phyloP scores from a whole-genome alignment of 2,797 vertebrate species.

The Darevskia mixta region DNA sequence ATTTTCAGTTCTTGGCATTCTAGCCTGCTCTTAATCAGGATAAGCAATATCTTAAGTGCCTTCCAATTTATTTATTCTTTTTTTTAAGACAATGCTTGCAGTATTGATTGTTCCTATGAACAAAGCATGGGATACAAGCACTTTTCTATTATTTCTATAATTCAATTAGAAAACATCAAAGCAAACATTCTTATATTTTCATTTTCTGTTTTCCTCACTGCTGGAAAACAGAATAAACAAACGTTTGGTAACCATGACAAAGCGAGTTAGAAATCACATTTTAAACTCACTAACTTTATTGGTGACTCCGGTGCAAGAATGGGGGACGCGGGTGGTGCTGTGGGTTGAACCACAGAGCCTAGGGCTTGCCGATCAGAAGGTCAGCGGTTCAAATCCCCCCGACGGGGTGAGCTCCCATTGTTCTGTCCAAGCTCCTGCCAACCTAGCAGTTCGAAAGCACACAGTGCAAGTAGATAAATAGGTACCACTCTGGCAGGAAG shows the following conservation, averaged over 20 bases:
- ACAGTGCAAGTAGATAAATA: too few relatives aligned
- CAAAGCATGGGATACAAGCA: neutral
- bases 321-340: too few relatives aligned
- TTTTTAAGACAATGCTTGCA: neutral
- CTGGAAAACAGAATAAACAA: neutral
- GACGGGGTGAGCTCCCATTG: too few relatives aligned
- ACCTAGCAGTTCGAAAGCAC: too few relatives aligned
- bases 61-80: too few relatives aligned
- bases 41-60: constrained; percentile 6
- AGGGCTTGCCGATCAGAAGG: too few relatives aligned
- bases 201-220: neutral
- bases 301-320: neutral
- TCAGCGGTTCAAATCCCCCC: too few relatives aligned
- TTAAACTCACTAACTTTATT: neutral
- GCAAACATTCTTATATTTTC: neutral
- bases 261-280: neutral
- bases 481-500: too few relatives aligned
- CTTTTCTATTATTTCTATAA: neutral
- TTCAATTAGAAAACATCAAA: neutral
- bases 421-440: too few relatives aligned
- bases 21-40: constrained; percentile 3
- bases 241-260: neutral
- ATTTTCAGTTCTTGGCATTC: neutral
- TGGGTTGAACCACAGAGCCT: too few relatives aligned
- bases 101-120: constrained; percentile 9